Evolutionary conservation across 2,797 vertebrate genomes (phyloP), one percentile per base, ranked within the genome.

Genomic region (Girardinus metallicus): DNA sequence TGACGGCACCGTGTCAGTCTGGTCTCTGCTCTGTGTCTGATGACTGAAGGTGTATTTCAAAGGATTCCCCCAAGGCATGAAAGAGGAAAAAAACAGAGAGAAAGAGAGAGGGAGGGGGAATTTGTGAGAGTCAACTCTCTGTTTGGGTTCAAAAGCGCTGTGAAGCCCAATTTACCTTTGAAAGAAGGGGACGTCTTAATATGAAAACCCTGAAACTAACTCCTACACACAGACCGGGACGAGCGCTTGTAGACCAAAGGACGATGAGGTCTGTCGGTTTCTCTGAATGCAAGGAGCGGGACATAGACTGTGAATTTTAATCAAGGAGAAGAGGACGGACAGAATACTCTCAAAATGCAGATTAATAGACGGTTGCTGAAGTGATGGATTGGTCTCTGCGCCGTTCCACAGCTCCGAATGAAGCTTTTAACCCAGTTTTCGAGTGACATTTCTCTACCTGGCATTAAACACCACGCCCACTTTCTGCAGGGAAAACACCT

Each of bases 161-260:
- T 91, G 88, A 94, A 90, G 87, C 81, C 85, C 82, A 87, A 89
- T 91, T 89, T 87, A 74, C 86, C 92, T 94, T 92, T 92, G 91
- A 91, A 91, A 91, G 77, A 87, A 46, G 81, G 82, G 77, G 82
- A 71, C 26, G 34, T 81, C 90, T 92, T 83, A 83, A 85, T 86
- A 79, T 81, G 79, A 86, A 91, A 92, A 87, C 77, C 60, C 86
- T 78, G 39, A 84, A 89, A 83, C 83, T 43, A 87, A 64, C 82
- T 87, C 64, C 57, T 76, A 81, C 75, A 46, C 71, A 86, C 83
- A 86, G 79, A 60, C 77, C 83, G 41, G 74, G 79, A 84, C 23
- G 39, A 79, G 85, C 41, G 2, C 1, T 12, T 72, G 46, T 60
- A 89, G 90, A 93, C 93, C 79, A 93, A 92, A 94, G 87, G 57